Evolutionary conservation across 2,113 vertebrate species (phyloP), one percentile per base, ranked within the genome.

Genomic region (Baryphthengus martii): DNA sequence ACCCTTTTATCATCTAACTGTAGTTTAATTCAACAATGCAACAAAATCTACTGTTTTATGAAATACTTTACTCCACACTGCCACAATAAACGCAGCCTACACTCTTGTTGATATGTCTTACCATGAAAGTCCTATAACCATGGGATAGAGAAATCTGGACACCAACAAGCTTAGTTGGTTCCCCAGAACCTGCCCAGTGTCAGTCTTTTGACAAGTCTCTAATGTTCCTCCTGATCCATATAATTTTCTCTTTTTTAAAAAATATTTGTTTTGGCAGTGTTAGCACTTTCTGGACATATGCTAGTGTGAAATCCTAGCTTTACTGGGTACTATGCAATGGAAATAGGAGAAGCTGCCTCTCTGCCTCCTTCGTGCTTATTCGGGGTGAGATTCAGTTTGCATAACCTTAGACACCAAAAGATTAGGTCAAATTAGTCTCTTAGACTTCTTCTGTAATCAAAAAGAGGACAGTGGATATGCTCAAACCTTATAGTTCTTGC

Each of bases 31-130:
- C 71, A 83, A 52, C 40, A 2, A 8, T 55, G 37, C 14, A 77
- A 50, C 24, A 62, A 50, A 62, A 62, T 5, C 8, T 35, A 18
- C 6, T 61, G 6, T 2, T 67, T 93, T 76, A 61, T 84, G 4
- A 86, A 72, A 61, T 62, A 52, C 12, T 23, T 23, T 39, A 5
- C 52, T 82, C 45, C 13, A 26, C 0, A 1, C 10, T 0, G 0
- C 66, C 56, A 40, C 17, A 45, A n/a, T 37, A 42, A 23, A 75
- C 42, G 14, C 31, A 65, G 20, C 20, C 44, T 58, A 19, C 5
- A 8, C 24, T 73, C 9, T 18, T 67, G 23, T n/a, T 55, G 19
- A 23, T 26, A n/a, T 14, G 16, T 66, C 35, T 68, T 61, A 49
- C 33, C 35, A 17, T 55, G 39, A 66, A 87, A 61, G 20, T 40